phyloP scores from a whole-genome alignment of 2,113 vertebrate genomes.

The Cololabis saira region DNA sequence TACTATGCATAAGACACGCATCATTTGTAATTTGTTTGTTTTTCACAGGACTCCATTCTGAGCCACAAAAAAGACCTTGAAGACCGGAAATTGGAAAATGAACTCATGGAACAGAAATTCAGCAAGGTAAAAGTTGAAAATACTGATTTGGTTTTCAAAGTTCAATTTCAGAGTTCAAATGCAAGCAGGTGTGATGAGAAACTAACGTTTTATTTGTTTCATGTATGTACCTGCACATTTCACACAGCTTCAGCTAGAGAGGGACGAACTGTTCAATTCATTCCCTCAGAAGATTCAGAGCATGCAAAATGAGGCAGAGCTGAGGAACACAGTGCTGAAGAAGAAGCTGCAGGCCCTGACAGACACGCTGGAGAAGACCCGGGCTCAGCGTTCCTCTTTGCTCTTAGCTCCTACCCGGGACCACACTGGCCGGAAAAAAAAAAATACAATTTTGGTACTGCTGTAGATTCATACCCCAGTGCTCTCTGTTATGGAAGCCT shows the following conservation, averaged over 20 bases:
- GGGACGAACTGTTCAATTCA: constrained; percentile 84
- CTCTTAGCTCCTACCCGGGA: constrained; percentile 84
- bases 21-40: constrained; percentile 10
- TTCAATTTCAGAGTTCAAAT: neutral
- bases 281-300: constrained; percentile 83
- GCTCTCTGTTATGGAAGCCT: neutral
- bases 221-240: neutral
- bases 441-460: constrained; percentile 85
- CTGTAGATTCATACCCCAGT: neutral
- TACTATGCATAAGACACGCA: neutral
- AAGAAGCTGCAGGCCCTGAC: constrained; percentile 81
- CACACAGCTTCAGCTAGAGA: constrained; percentile 87
- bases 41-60: constrained; percentile 79
- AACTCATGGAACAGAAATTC: constrained; percentile 87
- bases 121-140: constrained; percentile 78
- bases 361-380: constrained; percentile 82
- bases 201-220: neutral
- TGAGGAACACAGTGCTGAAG: constrained; percentile 86
- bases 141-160: neutral
- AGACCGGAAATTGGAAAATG: constrained; percentile 84
- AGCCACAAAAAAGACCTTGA: constrained; percentile 82
- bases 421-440: constrained; percentile 75
- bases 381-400: constrained; percentile 85
- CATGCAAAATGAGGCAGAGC: constrained; percentile 84
- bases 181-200: neutral